These are phyloP conservation scores for Daboia siamensis DNA, from an alignment of 2,113 vertebrate species.

Conservation along the genomic window DNA sequence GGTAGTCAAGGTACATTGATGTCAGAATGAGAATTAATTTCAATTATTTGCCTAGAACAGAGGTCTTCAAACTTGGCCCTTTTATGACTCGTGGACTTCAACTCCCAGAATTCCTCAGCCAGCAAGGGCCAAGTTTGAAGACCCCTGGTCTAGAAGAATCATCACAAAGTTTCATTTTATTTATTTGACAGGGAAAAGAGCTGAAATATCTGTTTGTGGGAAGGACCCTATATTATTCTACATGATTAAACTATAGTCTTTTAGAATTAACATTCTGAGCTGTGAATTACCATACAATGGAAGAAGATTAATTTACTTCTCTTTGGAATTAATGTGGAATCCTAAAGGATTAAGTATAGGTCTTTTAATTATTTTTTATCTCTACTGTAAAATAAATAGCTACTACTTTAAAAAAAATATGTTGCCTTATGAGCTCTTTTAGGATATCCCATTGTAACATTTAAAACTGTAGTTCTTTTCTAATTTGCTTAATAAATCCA, in stretches of 20 bases:
- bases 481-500: not conserved
- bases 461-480: constrained; percentile 17
- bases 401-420: constrained; percentile 31
- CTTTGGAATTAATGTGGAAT: constrained; percentile 41
- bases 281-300: not conserved
- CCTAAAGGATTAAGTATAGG: constrained; percentile 36
- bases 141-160: not conserved
- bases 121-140: too few species aligned
- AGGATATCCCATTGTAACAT: not conserved
- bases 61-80: too few species aligned
- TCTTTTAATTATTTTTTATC: constrained; percentile 47
- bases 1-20: not conserved
- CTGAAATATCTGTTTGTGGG: not conserved
- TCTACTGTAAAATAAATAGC: constrained; percentile 18
- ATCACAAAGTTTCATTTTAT: constrained; percentile 5
- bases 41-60: not conserved
- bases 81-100: too few species aligned
- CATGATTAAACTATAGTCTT: constrained; percentile 30
- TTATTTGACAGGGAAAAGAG: constrained; percentile 6
- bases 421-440: constrained; percentile 20
- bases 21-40: not conserved
- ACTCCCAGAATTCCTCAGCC: too few species aligned
- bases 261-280: constrained; percentile 31
- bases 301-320: constrained; percentile 38
- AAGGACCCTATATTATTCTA: constrained; percentile 14